Evolutionary conservation across 2,888 invertebrate species (phyloP), one percentile per base, ranked within the genome.

Genomic region (Trichacis sp.): DNA sequence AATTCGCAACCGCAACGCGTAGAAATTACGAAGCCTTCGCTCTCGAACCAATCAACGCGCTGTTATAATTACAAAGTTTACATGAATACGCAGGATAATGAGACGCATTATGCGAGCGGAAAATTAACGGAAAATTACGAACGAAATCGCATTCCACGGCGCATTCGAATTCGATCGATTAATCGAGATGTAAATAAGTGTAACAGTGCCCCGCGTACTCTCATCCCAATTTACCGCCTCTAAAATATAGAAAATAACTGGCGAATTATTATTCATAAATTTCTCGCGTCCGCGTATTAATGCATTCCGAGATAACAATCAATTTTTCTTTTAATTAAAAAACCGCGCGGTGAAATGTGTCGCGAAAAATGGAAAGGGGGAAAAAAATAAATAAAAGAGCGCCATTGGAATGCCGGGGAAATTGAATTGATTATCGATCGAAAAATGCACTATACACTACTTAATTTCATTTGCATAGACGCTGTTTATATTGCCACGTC

Each of bases 251-350:
- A 40, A 40, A 17, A 17, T 40, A 15, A 15, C 2, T 40, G 17
- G 14, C 11, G 5, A 45, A 45, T 45, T n/a, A 18, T 45, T 19
- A 45, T 19, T 20, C 45, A 45, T 19, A 19, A 45, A 45, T 45
- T 45, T 18, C 18, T 6, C 2, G n/a, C 12, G 15, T 42, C 4
- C 14, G 19, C 20, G 6, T 45, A 45, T 45, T 19, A n/a, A 45
- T 19, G 20, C 45, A 20, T 45, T 18, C 20, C 12, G 19, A 12
- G 20, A 19, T 45, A 4, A 45, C 45, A 45, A 45, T 18, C 45
- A 19, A 45, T n/a, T 45, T 45, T 24, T n/a, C n/a, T 24, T 45
- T 45, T 12, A 45, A 45, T 45, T 45, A 45, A 45, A n/a, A 19
- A 40, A 14, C 40, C 14, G 15, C 14, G 5, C 40, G 14, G 15